Evolutionary conservation across 1,140 invertebrate species (phyloP), one percentile per base, ranked within the genome.

Genomic region (Ridgeia piscesae): DNA sequence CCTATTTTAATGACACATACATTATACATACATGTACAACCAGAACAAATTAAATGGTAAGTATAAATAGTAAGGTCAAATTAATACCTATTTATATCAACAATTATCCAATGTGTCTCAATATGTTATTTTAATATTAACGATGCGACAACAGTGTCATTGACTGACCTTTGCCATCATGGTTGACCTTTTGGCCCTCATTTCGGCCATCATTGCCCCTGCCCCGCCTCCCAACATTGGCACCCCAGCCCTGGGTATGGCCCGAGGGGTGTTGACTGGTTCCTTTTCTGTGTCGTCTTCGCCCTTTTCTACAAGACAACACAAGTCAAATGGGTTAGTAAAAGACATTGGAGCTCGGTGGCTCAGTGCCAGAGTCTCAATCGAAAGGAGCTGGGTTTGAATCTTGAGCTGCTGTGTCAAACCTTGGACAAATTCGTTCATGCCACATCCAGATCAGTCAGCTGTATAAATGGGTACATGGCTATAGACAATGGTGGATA

Each of bases 101-200:
- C 27, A 77, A 77, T 77, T 77, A 77, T 77, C 27, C 58, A 77
- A 42, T 42, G 11, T 9, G 58, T 31, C 27, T 77, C 58, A 77
- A 42, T 42, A 42, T 9, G 58, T 31, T 77, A 77, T 77, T 77
- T 21, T 77, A 77, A 77, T 4, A 77, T 77, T 21, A 77, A 77
- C 27, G 58, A 17, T 77, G 27, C 27, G 58, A 21, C 58, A 14
- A 21, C 58, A 21, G 58, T 77, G 58, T 77, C 2, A 31, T 31
- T 21, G 17, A 77, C 58, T 77, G 58, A 77, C 58, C 58, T 77
- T 77, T 77, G 58, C 58, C 58, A 90, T 90, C n/a, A 90, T 90
- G 9, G 89, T 90, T 34, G 34, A 34, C 34, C 89, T 34, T n/a
- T 33, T 90, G 34, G 35, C 33, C n/a, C 34, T 90, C 89, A 90